These are phyloP conservation scores for Oscarella lobularis DNA, from an alignment of 37 sponge, comb jelly and placozoan species.

Conservation along the genomic window DNA sequence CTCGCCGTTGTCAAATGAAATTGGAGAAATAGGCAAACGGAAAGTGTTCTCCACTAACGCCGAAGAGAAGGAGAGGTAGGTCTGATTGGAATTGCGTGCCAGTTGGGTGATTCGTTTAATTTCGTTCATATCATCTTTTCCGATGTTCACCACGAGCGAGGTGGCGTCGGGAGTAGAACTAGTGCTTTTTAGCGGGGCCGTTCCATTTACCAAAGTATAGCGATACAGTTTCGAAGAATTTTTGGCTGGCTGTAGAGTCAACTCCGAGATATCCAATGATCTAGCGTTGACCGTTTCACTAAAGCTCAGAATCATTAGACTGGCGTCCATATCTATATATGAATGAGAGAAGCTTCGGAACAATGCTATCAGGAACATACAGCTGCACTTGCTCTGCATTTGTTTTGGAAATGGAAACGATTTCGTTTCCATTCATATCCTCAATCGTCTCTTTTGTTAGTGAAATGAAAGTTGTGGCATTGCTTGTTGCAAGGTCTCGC, in stretches of 20 bases:
- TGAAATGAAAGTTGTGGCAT: slow-evolving; percentile 34
- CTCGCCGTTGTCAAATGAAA: slow-evolving; percentile 15
- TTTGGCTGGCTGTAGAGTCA: slow-evolving; percentile 41
- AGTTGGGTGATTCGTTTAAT: slow-evolving; percentile 41
- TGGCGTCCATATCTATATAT: slow-evolving; percentile 46
- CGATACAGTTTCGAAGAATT: not conserved
- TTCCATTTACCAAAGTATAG: not conserved
- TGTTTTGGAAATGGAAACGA: slow-evolving; percentile 13
- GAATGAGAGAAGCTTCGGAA: slow-evolving; percentile 27
- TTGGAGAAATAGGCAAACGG: slow-evolving; percentile 39
- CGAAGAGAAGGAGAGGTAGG: slow-evolving; percentile 41
- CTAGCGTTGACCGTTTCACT: slow-evolving; percentile 63
- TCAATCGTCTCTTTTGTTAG: slow-evolving; percentile 29
- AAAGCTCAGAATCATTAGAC: slow-evolving; percentile 40
- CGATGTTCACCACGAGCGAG: slow-evolving; percentile 34
- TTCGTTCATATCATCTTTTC: slow-evolving; percentile 46
- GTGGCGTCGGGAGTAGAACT: slow-evolving; percentile 39
- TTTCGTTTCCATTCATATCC: slow-evolving; percentile 71
- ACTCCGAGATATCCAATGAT: slow-evolving; percentile 35
- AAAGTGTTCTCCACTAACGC: slow-evolving; percentile 45
- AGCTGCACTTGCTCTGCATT: slow-evolving; percentile 23
- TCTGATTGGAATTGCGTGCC: slow-evolving; percentile 18
- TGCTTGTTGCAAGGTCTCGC: slow-evolving; percentile 35
- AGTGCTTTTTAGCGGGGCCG: slow-evolving; percentile 8
- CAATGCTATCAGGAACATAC: slow-evolving; percentile 31